Conservation (phyloP, 1,140 invertebrate species). For the Cephus cinctus region DNA sequence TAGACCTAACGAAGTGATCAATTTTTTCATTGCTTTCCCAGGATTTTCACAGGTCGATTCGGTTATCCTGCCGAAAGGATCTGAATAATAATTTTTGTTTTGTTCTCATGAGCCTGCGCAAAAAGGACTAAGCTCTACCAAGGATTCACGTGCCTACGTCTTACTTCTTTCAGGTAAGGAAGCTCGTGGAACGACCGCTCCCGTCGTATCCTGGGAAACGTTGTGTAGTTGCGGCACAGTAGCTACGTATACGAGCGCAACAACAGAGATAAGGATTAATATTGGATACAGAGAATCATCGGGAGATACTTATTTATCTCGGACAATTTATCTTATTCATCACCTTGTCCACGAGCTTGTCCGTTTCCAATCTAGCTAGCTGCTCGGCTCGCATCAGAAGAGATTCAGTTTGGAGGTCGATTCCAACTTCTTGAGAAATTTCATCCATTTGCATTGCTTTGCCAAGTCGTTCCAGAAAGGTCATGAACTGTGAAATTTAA, state of each 20-base stretch:
- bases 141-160: slow-evolving; percentile 28
- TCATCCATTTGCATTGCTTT: slow-evolving; percentile 74
- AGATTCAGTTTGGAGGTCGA: slow-evolving; percentile 77
- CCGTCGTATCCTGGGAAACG: slow-evolving; percentile 67
- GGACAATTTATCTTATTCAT: slow-evolving; percentile 24
- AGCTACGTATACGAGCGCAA: slow-evolving; percentile 42
- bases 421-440: slow-evolving; percentile 73
- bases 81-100: too few species aligned
- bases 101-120: too few species aligned
- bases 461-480: slow-evolving; percentile 72
- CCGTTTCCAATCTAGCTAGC: slow-evolving; percentile 72
- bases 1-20: too few species aligned
- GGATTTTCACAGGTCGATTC: too few species aligned
- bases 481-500: slow-evolving; percentile 67
- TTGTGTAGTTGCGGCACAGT: slow-evolving; percentile 67
- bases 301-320: slow-evolving; percentile 10
- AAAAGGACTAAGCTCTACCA: not conserved
- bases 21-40: too few species aligned
- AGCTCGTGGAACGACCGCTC: slow-evolving; percentile 74
- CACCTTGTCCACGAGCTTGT: slow-evolving; percentile 77
- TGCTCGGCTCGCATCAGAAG: slow-evolving; percentile 75
- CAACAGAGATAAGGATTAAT: slow-evolving; percentile 7
- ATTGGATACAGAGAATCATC: slow-evolving; percentile 11
- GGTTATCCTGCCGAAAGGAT: too few species aligned
- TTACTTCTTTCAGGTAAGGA: slow-evolving; percentile 65